Evolutionary conservation across 2,888 invertebrate species (phyloP), one percentile per base, ranked within the genome.

Genomic region (Mechanitis mazaeus): DNA sequence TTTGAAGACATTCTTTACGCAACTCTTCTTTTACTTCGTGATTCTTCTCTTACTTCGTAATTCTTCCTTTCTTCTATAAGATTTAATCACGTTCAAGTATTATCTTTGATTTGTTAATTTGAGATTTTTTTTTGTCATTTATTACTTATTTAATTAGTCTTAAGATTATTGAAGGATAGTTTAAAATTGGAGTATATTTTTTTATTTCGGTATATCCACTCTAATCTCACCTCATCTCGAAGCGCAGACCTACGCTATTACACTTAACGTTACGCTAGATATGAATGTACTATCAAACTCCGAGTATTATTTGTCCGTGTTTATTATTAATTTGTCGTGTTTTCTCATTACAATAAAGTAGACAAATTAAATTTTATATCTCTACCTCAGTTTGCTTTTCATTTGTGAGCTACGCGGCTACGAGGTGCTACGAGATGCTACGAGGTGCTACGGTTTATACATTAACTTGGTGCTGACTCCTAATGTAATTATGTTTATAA

Each of bases 241-340:
- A 75, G 77, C 78, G 78, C 81, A 81, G 81, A 81, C 71, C 83
- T 80, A 75, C 77, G 82, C 85, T 82, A 80, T 88, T 86, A 86
- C 83, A 86, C 83, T 88, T 88, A 90, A 87, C 87, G 87, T 85
- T 80, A 82, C 80, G 82, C 84, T 87, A 86, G 87, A 90, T 89
- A 89, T 90, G 89, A 90, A 88, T 86, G 76, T 88, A 90, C 85
- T 90, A 90, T 87, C 88, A 88, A 89, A 90, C 86, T 90, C 88
- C 66, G 79, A 67, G 77, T 87, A 84, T 89, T 87, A 85, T 80
- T 88, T 83, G 83, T 85, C 81, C 83, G 80, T 83, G 79, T 79
- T 84, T 85, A 84, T 85, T 80, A 79, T 84, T 87, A 87, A 88
- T 90, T 88, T 88, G 87, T 87, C 85, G 80, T 81, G 79, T 83